A percentile compares a stretch with the other conserved stretches of the same genome.
Conservation (phyloP, 2,113 vertebrate genomes). For the Hypomesus transpacificus region DNA sequence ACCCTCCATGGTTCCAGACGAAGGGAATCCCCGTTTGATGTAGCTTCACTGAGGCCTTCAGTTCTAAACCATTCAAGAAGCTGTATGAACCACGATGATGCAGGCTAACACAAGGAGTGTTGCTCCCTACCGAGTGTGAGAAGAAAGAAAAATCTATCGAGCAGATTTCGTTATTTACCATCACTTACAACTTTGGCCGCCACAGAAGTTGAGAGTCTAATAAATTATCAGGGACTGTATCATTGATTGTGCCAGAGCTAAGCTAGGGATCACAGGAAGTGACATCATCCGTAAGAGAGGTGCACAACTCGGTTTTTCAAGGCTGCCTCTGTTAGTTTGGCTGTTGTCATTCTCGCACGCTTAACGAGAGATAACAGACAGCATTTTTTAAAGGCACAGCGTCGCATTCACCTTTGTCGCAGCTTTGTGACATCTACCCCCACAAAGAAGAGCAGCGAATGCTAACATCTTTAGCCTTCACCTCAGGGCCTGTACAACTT, state of each 20-base stretch:
- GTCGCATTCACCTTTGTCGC: not conserved
- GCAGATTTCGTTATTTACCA: no score
- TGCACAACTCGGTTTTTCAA: not conserved
- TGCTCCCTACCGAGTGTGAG: not conserved
- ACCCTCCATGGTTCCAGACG: slow-evolving; percentile 37
- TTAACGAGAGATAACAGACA: no score
- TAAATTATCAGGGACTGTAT: no score
- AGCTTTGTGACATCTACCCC: not conserved
- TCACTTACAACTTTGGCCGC: no score
- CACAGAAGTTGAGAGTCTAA: no score
- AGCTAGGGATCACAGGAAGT: not conserved
- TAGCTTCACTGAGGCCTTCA: slow-evolving; percentile 38
- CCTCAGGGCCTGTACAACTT: slow-evolving; percentile 36
- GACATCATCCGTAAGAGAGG: not conserved
- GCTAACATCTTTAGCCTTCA: slow-evolving; percentile 38
- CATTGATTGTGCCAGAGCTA: not conserved
- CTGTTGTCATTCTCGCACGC: no score
- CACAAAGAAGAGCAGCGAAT: slow-evolving; percentile 11
- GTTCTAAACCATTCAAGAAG: slow-evolving; percentile 36
- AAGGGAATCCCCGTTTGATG: slow-evolving; percentile 48
- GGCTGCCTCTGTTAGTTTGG: no score
- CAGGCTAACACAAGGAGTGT: slow-evolving; percentile 20
- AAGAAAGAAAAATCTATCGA: no score
- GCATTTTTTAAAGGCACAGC: no score
- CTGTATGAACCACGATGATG: slow-evolving; percentile 11